These are phyloP conservation scores for Setipinna tenuifilis DNA, from an alignment of 2,797 vertebrate species.

Conservation along the genomic window DNA sequence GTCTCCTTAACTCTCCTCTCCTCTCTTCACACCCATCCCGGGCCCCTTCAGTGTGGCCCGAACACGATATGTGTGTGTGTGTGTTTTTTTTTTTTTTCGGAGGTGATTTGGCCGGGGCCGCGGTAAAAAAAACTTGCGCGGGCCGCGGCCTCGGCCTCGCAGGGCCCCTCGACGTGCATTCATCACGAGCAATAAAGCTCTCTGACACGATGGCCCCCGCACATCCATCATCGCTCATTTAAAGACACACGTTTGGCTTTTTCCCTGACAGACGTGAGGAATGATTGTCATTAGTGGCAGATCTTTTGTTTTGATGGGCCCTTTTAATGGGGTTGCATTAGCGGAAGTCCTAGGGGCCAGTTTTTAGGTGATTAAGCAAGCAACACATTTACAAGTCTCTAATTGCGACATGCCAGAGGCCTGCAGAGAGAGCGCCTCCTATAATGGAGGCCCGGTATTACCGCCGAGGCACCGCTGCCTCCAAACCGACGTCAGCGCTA, in stretches of 20 bases:
- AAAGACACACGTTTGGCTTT: slow-evolving; percentile 71
- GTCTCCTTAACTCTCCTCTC: too few relatives aligned
- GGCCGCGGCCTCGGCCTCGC: slow-evolving; percentile 44
- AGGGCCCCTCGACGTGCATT: slow-evolving; percentile 52
- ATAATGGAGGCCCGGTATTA: slow-evolving; percentile 69
- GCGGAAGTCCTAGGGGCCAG: slow-evolving; percentile 70
- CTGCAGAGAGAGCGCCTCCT: slow-evolving; percentile 62
- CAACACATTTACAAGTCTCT: slow-evolving; percentile 80
- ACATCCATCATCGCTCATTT: slow-evolving; percentile 75
- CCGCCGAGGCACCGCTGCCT: slow-evolving; percentile 50
- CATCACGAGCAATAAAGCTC: slow-evolving; percentile 65
- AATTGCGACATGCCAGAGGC: slow-evolving; percentile 78
- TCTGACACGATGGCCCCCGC: slow-evolving; percentile 59
- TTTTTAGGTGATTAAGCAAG: slow-evolving; percentile 81
- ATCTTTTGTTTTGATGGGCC: slow-evolving; percentile 79
- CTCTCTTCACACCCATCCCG: neutral
- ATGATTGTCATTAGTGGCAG: slow-evolving; percentile 75
- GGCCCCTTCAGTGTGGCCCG: neutral
- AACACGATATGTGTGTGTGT: neutral
- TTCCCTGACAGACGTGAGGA: slow-evolving; percentile 69
- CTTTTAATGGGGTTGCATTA: slow-evolving; percentile 79
- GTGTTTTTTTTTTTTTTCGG: neutral
- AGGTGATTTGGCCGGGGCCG: neutral
- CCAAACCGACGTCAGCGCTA: slow-evolving; percentile 49
- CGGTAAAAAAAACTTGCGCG: neutral